A percentile compares a stretch with the other conserved stretches of the same genome.
phyloP scores from a whole-genome alignment of 2,113 vertebrate genomes.

The Calyptomena viridis region DNA sequence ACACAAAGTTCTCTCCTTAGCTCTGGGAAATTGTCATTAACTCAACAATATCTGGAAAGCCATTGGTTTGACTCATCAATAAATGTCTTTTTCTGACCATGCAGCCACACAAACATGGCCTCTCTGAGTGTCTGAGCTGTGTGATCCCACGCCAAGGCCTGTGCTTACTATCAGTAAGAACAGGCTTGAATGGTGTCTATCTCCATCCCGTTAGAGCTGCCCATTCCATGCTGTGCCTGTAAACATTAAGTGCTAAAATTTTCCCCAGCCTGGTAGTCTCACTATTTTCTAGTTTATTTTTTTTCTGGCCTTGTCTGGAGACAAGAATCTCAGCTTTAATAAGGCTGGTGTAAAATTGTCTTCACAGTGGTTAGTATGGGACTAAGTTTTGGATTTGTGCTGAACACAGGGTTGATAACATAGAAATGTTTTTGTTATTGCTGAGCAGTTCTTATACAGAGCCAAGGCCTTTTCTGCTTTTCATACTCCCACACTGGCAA shows the following conservation, averaged over 20 bases:
- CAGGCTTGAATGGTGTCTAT: neutral
- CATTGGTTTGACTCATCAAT: neutral
- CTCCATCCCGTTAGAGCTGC: neutral
- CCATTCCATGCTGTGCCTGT: neutral
- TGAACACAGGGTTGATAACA: neutral
- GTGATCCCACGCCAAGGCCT: neutral
- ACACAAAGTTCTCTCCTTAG: neutral
- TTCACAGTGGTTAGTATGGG: neutral
- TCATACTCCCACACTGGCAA: neutral
- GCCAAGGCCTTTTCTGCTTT: neutral
- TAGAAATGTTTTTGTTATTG: neutral
- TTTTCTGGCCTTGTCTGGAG: neutral
- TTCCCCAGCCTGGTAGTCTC: neutral
- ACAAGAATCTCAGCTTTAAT: neutral
- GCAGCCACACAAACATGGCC: neutral
- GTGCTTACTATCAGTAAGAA: neutral
- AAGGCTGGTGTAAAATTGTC: neutral
- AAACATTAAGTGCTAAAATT: neutral
- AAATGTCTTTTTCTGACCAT: neutral
- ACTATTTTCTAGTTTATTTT: neutral
- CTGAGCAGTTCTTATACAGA: neutral
- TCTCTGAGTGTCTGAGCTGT: neutral
- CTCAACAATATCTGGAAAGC: neutral
- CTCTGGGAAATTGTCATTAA: neutral
- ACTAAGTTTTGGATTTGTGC: neutral